These are phyloP conservation scores for Lasioglossum vierecki DNA, from an alignment of 2,888 invertebrate species.

Conservation along the genomic window DNA sequence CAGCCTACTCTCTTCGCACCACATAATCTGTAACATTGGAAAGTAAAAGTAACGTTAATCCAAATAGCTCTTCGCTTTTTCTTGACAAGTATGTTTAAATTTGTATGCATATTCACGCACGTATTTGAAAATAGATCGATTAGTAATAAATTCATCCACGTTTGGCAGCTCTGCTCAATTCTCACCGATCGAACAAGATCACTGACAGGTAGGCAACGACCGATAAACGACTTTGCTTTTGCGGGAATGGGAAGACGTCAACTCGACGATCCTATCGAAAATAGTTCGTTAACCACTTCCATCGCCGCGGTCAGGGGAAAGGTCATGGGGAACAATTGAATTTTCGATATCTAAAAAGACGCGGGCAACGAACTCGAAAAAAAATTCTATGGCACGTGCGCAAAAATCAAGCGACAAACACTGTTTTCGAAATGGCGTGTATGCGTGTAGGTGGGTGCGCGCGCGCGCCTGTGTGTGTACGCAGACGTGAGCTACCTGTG, in stretches of 20 bases:
- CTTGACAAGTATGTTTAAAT: not conserved
- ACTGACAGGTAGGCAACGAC: not conserved
- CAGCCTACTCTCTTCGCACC: not conserved
- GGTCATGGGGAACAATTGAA: conserved; percentile 12
- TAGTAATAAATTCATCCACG: not conserved
- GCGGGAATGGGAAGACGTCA: conserved; percentile 4
- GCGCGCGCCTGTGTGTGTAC: not conserved
- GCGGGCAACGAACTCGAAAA: conserved; percentile 41
- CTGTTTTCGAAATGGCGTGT: conserved; percentile 56
- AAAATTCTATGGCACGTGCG: conserved; percentile 58
- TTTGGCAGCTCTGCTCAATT: not conserved
- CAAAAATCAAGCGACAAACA: conserved; percentile 52
- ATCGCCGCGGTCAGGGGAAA: not conserved
- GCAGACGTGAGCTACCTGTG: conserved; percentile 40
- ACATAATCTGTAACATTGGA: conserved; percentile 37
- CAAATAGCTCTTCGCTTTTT: not conserved
- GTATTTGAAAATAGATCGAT: not conserved
- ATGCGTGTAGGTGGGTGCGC: conserved; percentile 20
- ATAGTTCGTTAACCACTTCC: conserved; percentile 28
- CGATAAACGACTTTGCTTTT: not conserved
- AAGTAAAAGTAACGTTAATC: conserved; percentile 12
- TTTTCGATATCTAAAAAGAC: conserved; percentile 33
- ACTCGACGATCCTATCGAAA: conserved; percentile 9
- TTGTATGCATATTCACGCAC: conserved; percentile 24
- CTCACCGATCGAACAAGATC: not conserved